These are phyloP conservation scores for Phylloscopus whistleri DNA, from an alignment of 2,113 vertebrate species.

Conservation along the genomic window DNA sequence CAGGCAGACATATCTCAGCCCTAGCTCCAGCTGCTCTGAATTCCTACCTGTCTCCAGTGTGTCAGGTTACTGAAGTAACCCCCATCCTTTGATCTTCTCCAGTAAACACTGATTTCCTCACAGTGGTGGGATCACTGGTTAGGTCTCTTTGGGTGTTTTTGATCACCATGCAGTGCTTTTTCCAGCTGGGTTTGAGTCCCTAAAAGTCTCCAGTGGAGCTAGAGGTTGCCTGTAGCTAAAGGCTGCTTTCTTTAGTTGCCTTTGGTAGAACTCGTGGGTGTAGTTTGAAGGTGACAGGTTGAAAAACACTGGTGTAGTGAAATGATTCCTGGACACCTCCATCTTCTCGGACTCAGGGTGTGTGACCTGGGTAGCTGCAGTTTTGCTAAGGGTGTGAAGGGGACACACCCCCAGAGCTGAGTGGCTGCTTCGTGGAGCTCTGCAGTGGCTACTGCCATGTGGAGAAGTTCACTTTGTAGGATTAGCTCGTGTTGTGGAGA, in stretches of 20 bases:
- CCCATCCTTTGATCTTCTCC: not conserved
- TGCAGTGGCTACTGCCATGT: not conserved
- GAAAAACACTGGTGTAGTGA: accelerated
- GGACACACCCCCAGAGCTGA: not conserved
- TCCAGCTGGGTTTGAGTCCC: not conserved
- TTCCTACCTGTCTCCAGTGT: not conserved
- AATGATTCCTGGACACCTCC: not conserved
- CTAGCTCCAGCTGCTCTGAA: not conserved
- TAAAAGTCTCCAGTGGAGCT: not conserved
- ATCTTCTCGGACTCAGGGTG: not conserved
- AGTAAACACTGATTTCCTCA: not conserved
- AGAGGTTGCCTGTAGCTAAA: not conserved
- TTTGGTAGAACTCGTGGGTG: not conserved
- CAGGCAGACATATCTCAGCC: not conserved
- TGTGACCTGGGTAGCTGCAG: not conserved
- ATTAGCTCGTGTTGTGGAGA: not conserved
- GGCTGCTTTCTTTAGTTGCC: not conserved
- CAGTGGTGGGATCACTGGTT: not conserved
- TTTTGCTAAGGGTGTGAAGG: not conserved
- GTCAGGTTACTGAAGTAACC: not conserved
- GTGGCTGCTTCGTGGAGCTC: not conserved
- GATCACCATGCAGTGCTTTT: not conserved
- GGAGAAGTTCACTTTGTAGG: not conserved
- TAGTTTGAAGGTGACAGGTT: not conserved
- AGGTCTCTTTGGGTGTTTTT: not conserved